Conservation (phyloP, 1,140 invertebrate genomes). For the Drosophila dunni region DNA sequence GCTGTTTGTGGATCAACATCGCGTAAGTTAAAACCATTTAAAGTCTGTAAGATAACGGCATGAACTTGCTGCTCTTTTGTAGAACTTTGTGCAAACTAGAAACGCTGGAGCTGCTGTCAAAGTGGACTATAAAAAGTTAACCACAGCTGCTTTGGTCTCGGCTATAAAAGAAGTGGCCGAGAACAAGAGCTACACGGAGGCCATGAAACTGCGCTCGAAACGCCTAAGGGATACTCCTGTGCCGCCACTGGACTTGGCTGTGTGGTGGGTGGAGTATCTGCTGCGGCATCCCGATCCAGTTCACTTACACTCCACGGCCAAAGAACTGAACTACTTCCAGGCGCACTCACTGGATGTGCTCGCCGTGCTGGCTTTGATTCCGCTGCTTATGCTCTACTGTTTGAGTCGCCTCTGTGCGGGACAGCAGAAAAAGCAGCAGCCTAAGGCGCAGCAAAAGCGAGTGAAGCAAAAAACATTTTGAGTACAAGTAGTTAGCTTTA, state of each 20-base stretch:
- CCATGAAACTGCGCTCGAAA: constrained; percentile 31
- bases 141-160: constrained; percentile 1
- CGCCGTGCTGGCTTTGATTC: constrained; percentile 9
- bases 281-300: constrained; percentile 33
- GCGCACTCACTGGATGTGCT: constrained; percentile 40
- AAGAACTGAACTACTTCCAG: constrained; percentile 40
- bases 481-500: constrained; percentile 11
- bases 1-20: constrained; percentile 87
- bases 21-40: constrained; percentile 6
- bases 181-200: constrained; percentile 19
- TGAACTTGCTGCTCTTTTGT: too few relatives aligned
- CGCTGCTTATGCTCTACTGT: not conserved
- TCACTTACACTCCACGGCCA: constrained; percentile 33
- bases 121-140: constrained; percentile 19
- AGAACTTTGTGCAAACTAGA: constrained; percentile 29
- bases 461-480: not conserved
- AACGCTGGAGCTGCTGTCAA: constrained; percentile 24
- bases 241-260: constrained; percentile 32
- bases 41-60: not conserved
- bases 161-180: constrained; percentile 26
- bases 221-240: constrained; percentile 38
- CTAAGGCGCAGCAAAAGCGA: constrained; percentile 7
- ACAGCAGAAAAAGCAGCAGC: not conserved
- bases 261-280: constrained; percentile 47
- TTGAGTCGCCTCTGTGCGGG: not conserved